A percentile compares a stretch with the other conserved stretches of the same genome.
Conservation (phyloP, 1,140 invertebrate species). For the Capitella teleta region DNA sequence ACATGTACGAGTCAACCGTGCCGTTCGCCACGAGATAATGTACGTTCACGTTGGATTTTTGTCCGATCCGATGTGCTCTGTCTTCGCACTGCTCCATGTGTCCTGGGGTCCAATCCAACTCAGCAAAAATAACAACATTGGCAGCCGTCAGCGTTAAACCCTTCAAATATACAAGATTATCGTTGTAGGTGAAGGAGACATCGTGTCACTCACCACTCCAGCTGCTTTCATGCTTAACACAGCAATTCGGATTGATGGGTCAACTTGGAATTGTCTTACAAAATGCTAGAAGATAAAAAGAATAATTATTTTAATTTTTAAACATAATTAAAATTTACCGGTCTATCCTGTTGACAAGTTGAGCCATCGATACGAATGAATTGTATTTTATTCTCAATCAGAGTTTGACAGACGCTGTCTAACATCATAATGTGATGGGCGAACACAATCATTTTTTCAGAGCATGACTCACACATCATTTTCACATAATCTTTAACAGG, state of each 20-base stretch:
- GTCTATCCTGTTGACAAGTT: slow-evolving; percentile 25
- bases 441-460: slow-evolving; percentile 78
- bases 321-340: slow-evolving; percentile 14
- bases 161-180: slow-evolving; percentile 14
- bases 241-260: slow-evolving; percentile 57
- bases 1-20: slow-evolving; percentile 85
- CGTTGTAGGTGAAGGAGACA: neutral
- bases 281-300: slow-evolving; percentile 40
- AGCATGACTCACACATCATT: slow-evolving; percentile 30
- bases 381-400: slow-evolving; percentile 28
- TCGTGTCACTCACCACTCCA: slow-evolving; percentile 59
- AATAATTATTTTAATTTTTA: neutral
- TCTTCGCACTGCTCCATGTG: slow-evolving; percentile 67
- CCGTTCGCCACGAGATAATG: slow-evolving; percentile 73
- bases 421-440: slow-evolving; percentile 79
- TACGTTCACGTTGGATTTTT: slow-evolving; percentile 56
- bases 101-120: slow-evolving; percentile 96
- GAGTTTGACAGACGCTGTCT: slow-evolving; percentile 42
- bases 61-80: slow-evolving; percentile 86
- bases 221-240: slow-evolving; percentile 88
- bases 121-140: slow-evolving; percentile 82
- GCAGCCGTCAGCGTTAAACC: slow-evolving; percentile 76
- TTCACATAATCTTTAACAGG: slow-evolving; percentile 33
- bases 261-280: slow-evolving; percentile 71
- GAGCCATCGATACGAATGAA: slow-evolving; percentile 35